A percentile compares a stretch with the other conserved stretches of the same genome.
Conservation (phyloP, 1,140 invertebrate species). For the Drosophila azteca region DNA sequence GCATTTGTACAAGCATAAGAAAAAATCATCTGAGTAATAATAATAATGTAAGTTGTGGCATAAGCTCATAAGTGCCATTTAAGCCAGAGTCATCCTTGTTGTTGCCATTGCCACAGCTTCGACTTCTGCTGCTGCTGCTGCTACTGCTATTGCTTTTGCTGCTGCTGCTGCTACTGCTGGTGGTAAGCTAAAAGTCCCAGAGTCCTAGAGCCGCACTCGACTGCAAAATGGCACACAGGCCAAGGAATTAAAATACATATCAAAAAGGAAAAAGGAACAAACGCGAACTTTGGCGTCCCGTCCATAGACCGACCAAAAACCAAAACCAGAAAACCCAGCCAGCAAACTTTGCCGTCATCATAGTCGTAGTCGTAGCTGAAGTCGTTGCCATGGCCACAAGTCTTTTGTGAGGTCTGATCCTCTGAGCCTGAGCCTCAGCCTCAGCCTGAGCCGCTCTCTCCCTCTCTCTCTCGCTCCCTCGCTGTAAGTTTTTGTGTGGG, state of each 20-base stretch:
- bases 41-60: constrained; percentile 82
- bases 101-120: constrained; percentile 3
- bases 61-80: constrained; percentile 82
- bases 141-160: not conserved
- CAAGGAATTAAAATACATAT: constrained; percentile 79
- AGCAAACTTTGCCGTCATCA: constrained; percentile 68
- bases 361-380: constrained; percentile 18
- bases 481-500: constrained; percentile 15
- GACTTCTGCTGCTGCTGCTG: not conserved
- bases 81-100: constrained; percentile 70
- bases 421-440: constrained; percentile 14
- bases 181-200: constrained; percentile 51
- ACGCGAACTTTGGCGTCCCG: constrained; percentile 65
- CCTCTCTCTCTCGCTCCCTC: not conserved
- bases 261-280: constrained; percentile 72
- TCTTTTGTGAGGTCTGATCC: constrained; percentile 56
- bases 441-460: not conserved
- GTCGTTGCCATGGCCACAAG: constrained; percentile 47
- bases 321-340: constrained; percentile 59
- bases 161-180: constrained; percentile 7
- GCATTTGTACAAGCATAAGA: constrained; percentile 18
- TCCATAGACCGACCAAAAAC: constrained; percentile 54
- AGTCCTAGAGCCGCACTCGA: constrained; percentile 32
- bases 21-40: constrained; percentile 76
- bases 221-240: constrained; percentile 72